Evolutionary conservation across 2,888 invertebrate genomes (phyloP), one percentile per base, ranked within the genome.

Genomic region (Hydrotaea diabolus): DNA sequence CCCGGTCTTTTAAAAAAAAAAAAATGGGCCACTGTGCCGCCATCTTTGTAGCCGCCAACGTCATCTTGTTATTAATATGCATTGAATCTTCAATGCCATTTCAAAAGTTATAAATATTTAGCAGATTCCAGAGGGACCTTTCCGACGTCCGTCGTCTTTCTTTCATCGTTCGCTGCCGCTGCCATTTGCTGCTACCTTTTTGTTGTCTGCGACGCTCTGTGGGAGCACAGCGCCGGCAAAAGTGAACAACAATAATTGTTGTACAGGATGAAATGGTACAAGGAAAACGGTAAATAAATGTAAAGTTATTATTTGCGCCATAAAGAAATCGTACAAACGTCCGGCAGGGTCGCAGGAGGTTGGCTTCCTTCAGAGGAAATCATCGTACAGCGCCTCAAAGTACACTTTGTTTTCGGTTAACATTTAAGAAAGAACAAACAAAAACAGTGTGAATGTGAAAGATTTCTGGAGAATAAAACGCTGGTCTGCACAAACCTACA

Each of bases 101-200:
- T 83, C 77, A 82, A 79, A 79, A 81, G 81, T 84, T 83, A 86
- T 86, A 86, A 86, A 86, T 86, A 86, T 86, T 86, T 86, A 86
- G 77, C 57, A 86, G 81, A 84, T 80, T 76, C 75, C 81, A 78
- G 15, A 43, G 83, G 77, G 83, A 77, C 78, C 49, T 64, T 78
- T 81, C 43, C 43, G 8, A 17, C 59, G 53, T 17, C 17, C 17
- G 0, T n/a, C 1, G 8, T 36, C 46, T n/a, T 69, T 69, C 21
- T 5, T n/a, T 23, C 13, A 19, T 11, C 21, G n/a, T 19, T 49
- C 49, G 49, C 49, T 19, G 23, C 19, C 57, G 9, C 9, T 57
- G 0, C 8, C 9, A 8, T 9, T 23, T 59, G 1, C 26, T 55
- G 11, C 17, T 36, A 59, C 59, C 64, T 31, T 36, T 64, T 21